Conservation (phyloP, 1,140 invertebrate species). For the Drosophila saltans region DNA sequence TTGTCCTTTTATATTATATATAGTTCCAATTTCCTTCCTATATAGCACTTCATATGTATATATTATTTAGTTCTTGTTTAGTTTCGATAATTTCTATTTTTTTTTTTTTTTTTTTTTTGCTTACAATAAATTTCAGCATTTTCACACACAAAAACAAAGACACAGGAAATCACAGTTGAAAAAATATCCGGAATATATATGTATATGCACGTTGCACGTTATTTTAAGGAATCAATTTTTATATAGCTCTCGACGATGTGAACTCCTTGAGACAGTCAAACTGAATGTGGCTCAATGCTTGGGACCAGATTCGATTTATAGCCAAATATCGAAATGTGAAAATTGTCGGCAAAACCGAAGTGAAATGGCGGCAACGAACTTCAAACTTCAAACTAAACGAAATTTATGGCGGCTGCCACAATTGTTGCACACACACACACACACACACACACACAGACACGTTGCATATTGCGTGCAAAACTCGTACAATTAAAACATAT, state of each 20-base stretch:
- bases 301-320: slow-evolving; percentile 83
- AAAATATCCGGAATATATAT: slow-evolving; percentile 34
- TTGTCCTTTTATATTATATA: too few species aligned
- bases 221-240: slow-evolving; percentile 11
- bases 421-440: slow-evolving; percentile 38
- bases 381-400: slow-evolving; percentile 54
- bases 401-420: slow-evolving; percentile 53
- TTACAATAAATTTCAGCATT: slow-evolving; percentile 81
- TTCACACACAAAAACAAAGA: slow-evolving; percentile 18
- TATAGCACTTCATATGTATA: neutral
- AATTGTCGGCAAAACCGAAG: slow-evolving; percentile 30
- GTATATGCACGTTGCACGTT: slow-evolving; percentile 11
- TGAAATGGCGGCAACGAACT: slow-evolving; percentile 69
- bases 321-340: slow-evolving; percentile 62
- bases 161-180: slow-evolving; percentile 24
- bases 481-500: slow-evolving; percentile 74
- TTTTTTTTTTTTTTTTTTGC: slow-evolving; percentile 32
- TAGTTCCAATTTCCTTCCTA: too few species aligned
- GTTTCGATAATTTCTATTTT: neutral
- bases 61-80: slow-evolving; percentile 8
- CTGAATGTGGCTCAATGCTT: slow-evolving; percentile 71
- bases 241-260: slow-evolving; percentile 34
- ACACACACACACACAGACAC: slow-evolving; percentile 15
- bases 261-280: slow-evolving; percentile 53
- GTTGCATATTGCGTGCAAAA: slow-evolving; percentile 53